Percentiles rank a stretch among this genome's conserved stretches.
Evolutionary conservation across 2,797 vertebrate genomes (phyloP).

Genomic region (Hapalemur alaotrensis): DNA sequence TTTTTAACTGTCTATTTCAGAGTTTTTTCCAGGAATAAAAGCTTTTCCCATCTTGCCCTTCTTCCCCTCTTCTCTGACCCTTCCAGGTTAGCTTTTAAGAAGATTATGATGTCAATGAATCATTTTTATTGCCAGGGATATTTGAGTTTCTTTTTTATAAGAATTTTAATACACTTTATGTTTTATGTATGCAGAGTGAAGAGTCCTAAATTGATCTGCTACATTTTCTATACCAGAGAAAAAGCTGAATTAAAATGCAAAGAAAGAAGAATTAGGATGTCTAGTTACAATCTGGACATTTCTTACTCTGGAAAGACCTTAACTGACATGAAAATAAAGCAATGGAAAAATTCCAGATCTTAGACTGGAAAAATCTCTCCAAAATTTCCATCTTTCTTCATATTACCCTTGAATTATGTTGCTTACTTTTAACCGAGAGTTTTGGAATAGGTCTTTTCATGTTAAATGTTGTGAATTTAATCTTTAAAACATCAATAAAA

Average conservation of each 20-base stretch:
- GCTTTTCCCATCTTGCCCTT: not conserved
- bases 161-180: not conserved
- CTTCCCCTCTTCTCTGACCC: not conserved
- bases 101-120: not conserved
- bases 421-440: not conserved
- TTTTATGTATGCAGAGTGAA: not conserved
- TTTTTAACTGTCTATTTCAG: not conserved
- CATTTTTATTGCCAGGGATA: not conserved
- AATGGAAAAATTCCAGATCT: not conserved
- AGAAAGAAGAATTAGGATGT: not conserved
- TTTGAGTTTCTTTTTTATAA: not conserved
- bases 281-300: not conserved
- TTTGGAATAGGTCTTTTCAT: not conserved
- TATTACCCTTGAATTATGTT: not conserved
- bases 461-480: not conserved
- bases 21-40: not conserved
- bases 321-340: not conserved
- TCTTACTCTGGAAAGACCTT: not conserved
- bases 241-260: not conserved
- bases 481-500: not conserved
- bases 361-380: not conserved
- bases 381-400: not conserved
- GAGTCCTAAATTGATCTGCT: not conserved
- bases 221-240: not conserved
- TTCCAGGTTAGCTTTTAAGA: slow-evolving; percentile 20